Base-by-base conservation (phyloP, 2,113 vertebrate genomes). In the Otus sunia region DNA sequence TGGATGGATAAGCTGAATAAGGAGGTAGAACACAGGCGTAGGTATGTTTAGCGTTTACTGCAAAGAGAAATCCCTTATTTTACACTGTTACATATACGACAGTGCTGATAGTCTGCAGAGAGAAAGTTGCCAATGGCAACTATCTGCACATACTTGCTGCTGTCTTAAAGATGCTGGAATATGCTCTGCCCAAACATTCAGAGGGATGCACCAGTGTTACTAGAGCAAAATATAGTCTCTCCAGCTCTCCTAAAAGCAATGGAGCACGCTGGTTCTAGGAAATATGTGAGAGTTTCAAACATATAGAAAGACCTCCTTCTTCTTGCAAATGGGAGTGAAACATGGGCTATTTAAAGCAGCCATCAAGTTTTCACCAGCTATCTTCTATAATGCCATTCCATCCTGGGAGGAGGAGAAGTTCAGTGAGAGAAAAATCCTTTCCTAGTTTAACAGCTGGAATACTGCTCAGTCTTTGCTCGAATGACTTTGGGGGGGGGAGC, bases 81-180 rank as follows among this genome's bases (percentile, higher is more conserved):
- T 62, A 36, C 8, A 12, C 37, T 49, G 27, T 89, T 90, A 50
- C 7, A 4, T 60, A 16, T 81, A 49, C 0, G 0, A n/a, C 22
- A 15, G 49, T 59, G 37, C 50, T 82, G 50, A 17, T 37, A 62
- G 30, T 47, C 66, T 86, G 50, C 30, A 39, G 55, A 56, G n/a
- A 87, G 66, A 71, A 47, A 93, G 74, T 76, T 93, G 52, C 79
- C 77, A 76, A 6, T 91, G 75, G 86, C 88, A 96, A 74, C 84
- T 63, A 13, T 84, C 62, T 55, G 47, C n/a, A 43, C 4, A 1
- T 59, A 34, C 25, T 64, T 86, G 23, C 58, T 78, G 62, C 47
- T 80, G 30, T 58, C 22, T 63, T 81, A 86, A 90, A 94, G 77
- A 76, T 58, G 47, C 67, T 76, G 39, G 41, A 76, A 88, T 11